These are phyloP conservation scores for Diadegma fenestrale DNA, from an alignment of 2,888 invertebrate species.

Conservation along the genomic window DNA sequence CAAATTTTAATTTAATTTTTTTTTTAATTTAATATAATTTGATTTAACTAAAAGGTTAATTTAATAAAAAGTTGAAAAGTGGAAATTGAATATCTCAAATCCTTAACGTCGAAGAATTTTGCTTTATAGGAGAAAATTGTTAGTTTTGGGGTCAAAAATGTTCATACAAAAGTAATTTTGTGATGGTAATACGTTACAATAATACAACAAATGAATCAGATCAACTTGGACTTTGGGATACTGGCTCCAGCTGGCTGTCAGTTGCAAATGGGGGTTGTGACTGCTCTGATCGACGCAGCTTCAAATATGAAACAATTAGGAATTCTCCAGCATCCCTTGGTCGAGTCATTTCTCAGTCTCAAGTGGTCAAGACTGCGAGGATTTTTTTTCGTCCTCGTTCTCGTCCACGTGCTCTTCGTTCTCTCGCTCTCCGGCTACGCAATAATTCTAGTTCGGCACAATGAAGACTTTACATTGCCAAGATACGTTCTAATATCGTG, in stretches of 20 bases:
- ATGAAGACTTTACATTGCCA: constrained; percentile 68
- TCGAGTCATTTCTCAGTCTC: constrained; percentile 85
- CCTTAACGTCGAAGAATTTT: too few species aligned
- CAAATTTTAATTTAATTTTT: too few species aligned
- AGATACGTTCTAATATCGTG: constrained; percentile 78
- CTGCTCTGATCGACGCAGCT: constrained; percentile 83
- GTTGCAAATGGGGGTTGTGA: constrained; percentile 85
- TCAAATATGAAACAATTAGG: constrained; percentile 82
- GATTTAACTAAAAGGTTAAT: too few species aligned
- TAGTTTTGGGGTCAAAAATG: too few species aligned
- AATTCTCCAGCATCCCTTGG: constrained; percentile 85
- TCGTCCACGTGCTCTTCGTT: constrained; percentile 83
- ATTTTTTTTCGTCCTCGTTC: constrained; percentile 85
- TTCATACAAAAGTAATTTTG: too few species aligned
- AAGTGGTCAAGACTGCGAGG: constrained; percentile 86
- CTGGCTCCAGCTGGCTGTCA: constrained; percentile 81
- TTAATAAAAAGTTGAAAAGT: too few species aligned
- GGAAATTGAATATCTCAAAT: too few species aligned
- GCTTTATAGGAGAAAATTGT: too few species aligned
- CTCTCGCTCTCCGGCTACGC: constrained; percentile 83
- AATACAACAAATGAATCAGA: constrained; percentile 56
- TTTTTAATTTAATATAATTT: too few species aligned
- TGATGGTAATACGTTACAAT: too few species aligned
- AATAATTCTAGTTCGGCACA: constrained; percentile 67
- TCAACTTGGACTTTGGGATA: constrained; percentile 82